Base-by-base conservation (phyloP, 2,797 vertebrate genomes). In the Poecilia picta region DNA sequence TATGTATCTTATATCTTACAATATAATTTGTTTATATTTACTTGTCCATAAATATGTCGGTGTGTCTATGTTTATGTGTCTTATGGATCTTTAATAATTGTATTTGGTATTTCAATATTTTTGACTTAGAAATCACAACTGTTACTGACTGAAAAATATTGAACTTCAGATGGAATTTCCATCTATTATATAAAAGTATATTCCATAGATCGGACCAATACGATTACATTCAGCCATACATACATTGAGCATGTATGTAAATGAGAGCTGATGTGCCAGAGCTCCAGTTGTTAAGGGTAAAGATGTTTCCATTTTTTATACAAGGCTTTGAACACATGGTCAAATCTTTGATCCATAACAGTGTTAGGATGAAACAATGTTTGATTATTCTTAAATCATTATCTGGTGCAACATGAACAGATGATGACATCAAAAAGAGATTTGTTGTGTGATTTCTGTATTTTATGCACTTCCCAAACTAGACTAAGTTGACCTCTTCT, bases 351-450 rank as follows among this genome's bases (percentile, higher is more conserved):
- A 83, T 68, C 51, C 78, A 75, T 62, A 72, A 62, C 1, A 31
- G 41, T 0, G 2, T 80, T 74, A 59, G n/a, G 81, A 80, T 85
- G 73, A 81, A 86, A 75, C 78, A 59, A 18, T 73, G 73, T 81
- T 85, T 62, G 39, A 73, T 85, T 83, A 81, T 79, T 80, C 36
- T 79, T 45, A 77, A 62, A 72, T 87, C 28, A 77, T 89, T 86
- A 81, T 80, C n/a, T 51, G 8, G 28, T 80, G 43, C 77, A 74
- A 87, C 83, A 89, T 82, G 82, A 83, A 84, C 39, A 88, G 75
- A 89, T 86, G 71, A 90, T 79, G 64, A 88, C 83, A 89, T 89
- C 80, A 91, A 80, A 86, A 76, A 85, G 68, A 80, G 70, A 90
- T 91, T 83, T 76, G 76, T 41, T 47, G 76, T 73, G 78, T 77